Conservation (phyloP, 2,797 vertebrate species). For the Crocodylus rhombifer region DNA sequence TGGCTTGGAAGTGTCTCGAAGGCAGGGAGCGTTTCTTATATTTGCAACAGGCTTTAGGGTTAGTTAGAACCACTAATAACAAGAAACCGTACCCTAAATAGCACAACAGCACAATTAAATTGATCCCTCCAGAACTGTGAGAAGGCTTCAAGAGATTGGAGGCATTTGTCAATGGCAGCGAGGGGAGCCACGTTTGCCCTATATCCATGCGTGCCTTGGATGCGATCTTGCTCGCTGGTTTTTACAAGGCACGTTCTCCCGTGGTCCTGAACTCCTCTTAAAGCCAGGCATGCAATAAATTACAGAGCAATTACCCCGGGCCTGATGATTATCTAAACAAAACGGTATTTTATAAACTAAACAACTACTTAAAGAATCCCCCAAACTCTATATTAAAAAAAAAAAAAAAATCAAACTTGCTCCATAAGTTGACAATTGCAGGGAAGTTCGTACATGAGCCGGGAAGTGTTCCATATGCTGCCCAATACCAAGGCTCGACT, state of each 20-base stretch:
- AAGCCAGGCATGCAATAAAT: slow-evolving; percentile 4
- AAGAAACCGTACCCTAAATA: not conserved
- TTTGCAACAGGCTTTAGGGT: not conserved
- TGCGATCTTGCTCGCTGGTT: not conserved
- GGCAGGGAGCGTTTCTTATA: not conserved
- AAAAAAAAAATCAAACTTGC: slow-evolving; percentile 68
- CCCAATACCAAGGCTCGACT: slow-evolving; percentile 84
- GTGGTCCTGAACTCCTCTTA: slow-evolving; percentile 11
- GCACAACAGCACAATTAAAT: not conserved
- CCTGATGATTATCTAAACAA: slow-evolving; percentile 30
- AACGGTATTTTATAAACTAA: slow-evolving; percentile 10
- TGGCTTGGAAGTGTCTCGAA: not conserved
- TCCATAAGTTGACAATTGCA: slow-evolving; percentile 74
- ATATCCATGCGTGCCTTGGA: not conserved
- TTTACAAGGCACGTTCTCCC: slow-evolving; percentile 4
- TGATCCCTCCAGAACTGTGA: not conserved
- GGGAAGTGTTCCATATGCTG: slow-evolving; percentile 85
- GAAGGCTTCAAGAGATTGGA: not conserved
- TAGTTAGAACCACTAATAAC: not conserved
- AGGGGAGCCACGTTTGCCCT: not conserved
- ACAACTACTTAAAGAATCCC: slow-evolving; percentile 15
- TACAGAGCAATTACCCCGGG: not conserved
- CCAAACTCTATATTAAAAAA: slow-evolving; percentile 40
- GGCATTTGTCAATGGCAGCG: not conserved
- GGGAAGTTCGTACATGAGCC: slow-evolving; percentile 78